Evolutionary conservation across 2,797 vertebrate species (phyloP).

Genomic region (Pogoniulus pusillus): DNA sequence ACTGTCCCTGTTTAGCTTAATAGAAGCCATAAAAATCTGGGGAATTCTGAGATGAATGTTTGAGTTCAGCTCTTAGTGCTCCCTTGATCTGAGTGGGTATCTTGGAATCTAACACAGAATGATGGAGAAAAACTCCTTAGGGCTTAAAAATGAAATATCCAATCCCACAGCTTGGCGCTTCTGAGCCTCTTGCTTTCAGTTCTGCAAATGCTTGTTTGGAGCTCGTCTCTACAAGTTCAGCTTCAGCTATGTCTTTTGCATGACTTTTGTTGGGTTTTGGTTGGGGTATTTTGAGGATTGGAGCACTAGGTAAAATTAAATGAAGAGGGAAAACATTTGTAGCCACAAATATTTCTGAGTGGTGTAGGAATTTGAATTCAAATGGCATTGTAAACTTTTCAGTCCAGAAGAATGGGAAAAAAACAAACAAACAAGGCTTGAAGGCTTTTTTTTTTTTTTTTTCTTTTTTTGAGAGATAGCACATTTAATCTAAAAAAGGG

Average conservation of each 20-base stretch:
- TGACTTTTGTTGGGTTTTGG: background rate
- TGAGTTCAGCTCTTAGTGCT: background rate
- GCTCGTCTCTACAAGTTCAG: background rate
- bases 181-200: background rate
- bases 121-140: background rate
- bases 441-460: background rate
- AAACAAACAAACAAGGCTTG: background rate
- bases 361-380: background rate
- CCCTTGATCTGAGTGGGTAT: background rate
- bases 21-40: background rate
- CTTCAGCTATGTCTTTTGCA: background rate
- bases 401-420: background rate
- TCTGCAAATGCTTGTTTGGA: background rate
- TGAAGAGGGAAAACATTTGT: background rate
- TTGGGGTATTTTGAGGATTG: background rate
- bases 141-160: background rate
- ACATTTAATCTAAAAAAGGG: background rate
- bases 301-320: background rate
- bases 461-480: background rate
- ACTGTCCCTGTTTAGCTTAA: background rate
- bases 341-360: background rate
- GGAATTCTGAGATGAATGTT: background rate
- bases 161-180: background rate
- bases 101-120: background rate
- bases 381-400: background rate